Evolutionary conservation across 1,140 invertebrate genomes (phyloP).

Genomic region (Stenopsyche tienmushanensis): DNA sequence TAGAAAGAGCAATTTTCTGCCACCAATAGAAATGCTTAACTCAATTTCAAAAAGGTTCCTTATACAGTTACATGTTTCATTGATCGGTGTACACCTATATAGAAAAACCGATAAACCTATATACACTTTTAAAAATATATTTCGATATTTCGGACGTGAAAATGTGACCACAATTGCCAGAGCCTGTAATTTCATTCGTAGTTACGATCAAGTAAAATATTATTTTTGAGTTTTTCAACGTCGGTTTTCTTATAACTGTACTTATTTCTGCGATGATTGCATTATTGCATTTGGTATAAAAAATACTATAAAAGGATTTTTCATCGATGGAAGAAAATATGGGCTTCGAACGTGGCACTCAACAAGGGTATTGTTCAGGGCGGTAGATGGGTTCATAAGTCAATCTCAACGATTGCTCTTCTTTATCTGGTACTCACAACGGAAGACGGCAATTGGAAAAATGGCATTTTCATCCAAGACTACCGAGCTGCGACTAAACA

Average conservation of each 20-base stretch:
- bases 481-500: neutral
- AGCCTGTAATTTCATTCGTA: too few relatives aligned
- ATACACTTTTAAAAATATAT: too few relatives aligned
- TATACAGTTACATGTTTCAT: slow-evolving; percentile 23
- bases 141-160: too few relatives aligned
- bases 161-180: too few relatives aligned
- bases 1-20: slow-evolving; percentile 29
- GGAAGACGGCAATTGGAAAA: neutral
- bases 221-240: neutral
- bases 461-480: neutral
- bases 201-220: too few relatives aligned
- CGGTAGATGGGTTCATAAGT: neutral
- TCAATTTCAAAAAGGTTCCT: slow-evolving; percentile 33
- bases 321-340: neutral
- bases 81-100: neutral
- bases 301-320: neutral
- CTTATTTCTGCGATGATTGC: neutral
- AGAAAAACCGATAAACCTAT: too few relatives aligned
- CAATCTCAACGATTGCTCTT: neutral
- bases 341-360: too few relatives aligned
- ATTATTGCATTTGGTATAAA: neutral
- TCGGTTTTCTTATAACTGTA: neutral
- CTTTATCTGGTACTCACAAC: neutral
- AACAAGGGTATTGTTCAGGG: too few relatives aligned
- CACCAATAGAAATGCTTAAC: slow-evolving; percentile 32